Evolutionary conservation across 2,797 vertebrate species (phyloP), one percentile per base, ranked within the genome.

Genomic region (Nannoperca obscura): DNA sequence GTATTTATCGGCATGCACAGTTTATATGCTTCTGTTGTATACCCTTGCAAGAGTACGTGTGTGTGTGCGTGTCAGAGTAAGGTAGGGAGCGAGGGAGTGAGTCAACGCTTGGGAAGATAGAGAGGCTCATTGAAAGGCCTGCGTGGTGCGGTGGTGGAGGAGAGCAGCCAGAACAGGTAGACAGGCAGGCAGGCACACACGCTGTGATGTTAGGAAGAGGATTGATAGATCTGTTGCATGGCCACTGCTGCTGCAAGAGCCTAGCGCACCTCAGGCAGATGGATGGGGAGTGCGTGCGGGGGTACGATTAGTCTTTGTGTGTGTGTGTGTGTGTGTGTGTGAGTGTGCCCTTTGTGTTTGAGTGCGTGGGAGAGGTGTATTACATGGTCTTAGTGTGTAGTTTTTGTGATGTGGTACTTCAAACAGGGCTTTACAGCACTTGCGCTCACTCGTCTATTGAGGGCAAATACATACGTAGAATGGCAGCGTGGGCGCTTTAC

Each of bases 181-280:
- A 36, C 55, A 32, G 36, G 73, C 82, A 73, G 46, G 74, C 83
- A 74, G 83, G 78, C 87, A 57, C 80, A 66, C 91, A 88, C 44
- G 89, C 90, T 92, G 92, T 87, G 92, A 92, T 90, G 91, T 83
- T 84, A 76, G 82, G 65, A 57, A 78, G 76, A 91, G 80, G 88
- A 93, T 82, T 88, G 93, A 93, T 93, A 82, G 88, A 92, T 91
- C 83, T 85, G 78, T 78, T 86, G 89, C 88, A 71, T 22, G 87
- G 86, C 89, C 83, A 75, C 91, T 90, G 88, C 85, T 88, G 86
- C 92, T 83, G 84, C 87, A 81, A 80, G 84, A 88, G 86, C 77
- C 73, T 30, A 69, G 59, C 71, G 67, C 89, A 90, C 92, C 91
- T 91, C 82, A 10, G 89, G 91, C 90, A 93, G 92, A 92, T 88